Evolutionary conservation across 2,113 vertebrate genomes (phyloP).

Genomic region (Maylandia zebra): DNA sequence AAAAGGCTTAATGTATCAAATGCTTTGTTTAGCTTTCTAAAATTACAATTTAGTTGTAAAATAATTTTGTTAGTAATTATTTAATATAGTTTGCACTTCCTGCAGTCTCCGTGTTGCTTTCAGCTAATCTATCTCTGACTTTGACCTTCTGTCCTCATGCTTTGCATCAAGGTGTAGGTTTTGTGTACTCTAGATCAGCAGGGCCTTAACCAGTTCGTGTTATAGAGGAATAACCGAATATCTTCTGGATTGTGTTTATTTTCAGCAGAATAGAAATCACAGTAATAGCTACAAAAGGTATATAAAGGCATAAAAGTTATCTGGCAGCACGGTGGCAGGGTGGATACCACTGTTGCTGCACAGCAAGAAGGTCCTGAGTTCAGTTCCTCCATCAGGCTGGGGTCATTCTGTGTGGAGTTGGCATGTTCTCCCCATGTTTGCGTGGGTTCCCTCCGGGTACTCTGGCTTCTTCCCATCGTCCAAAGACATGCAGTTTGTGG

Average conservation of each 20-base stretch:
- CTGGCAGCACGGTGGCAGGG: neutral
- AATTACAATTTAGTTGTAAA: neutral
- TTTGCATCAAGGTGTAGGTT: neutral
- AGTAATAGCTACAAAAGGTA: neutral
- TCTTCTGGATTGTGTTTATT: neutral
- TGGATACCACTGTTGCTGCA: neutral
- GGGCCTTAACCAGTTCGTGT: neutral
- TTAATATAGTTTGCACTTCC: neutral
- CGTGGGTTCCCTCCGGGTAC: fast-evolving
- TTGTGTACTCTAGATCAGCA: neutral
- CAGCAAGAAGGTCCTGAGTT: neutral
- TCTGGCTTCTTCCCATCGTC: fast-evolving
- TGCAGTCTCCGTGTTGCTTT: neutral
- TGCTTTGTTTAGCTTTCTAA: neutral
- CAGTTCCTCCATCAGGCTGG: fast-evolving
- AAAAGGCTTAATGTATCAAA: neutral
- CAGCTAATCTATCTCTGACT: neutral
- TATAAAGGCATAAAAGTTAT: neutral
- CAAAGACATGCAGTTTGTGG: neutral
- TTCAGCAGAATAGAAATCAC: neutral
- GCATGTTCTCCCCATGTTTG: neutral
- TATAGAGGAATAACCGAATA: neutral
- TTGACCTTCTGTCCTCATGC: neutral
- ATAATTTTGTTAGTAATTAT: neutral
- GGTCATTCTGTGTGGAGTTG: neutral